These are phyloP conservation scores for Sardinella longiceps DNA, from an alignment of 2,797 vertebrate genomes.

Conservation along the genomic window DNA sequence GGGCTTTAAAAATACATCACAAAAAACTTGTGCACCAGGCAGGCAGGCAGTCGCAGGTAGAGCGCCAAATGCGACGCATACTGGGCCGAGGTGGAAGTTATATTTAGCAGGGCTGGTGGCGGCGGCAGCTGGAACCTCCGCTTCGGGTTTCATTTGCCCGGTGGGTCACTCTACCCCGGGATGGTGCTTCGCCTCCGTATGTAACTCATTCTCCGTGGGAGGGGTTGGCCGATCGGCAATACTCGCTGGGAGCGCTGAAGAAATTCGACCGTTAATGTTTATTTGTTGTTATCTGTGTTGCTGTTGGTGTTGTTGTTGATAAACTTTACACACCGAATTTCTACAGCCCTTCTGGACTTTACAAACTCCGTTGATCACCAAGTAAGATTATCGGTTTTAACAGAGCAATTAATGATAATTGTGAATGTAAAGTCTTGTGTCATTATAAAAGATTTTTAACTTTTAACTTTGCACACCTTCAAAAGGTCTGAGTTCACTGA, in stretches of 20 bases:
- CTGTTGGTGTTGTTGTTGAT: not conserved
- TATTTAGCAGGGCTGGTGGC: not conserved
- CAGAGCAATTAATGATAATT: not conserved
- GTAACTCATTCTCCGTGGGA: conserved; percentile 12
- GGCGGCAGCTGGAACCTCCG: not conserved
- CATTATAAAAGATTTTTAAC: no score
- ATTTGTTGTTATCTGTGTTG: conserved; percentile 18
- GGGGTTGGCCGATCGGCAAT: not conserved
- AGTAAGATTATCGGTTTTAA: not conserved
- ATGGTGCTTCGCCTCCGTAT: not conserved
- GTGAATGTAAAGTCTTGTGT: no score
- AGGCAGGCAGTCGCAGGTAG: not conserved
- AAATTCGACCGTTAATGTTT: not conserved
- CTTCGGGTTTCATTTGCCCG: not conserved
- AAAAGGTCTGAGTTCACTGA: not conserved
- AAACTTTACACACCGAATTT: not conserved
- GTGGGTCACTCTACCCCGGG: not conserved
- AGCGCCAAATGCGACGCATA: not conserved
- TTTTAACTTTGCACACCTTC: no score
- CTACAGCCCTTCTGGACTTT: not conserved
- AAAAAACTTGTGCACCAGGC: not conserved
- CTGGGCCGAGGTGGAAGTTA: not conserved
- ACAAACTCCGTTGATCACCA: not conserved
- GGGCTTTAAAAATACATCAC: not conserved
- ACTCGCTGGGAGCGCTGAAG: not conserved